phyloP scores from a whole-genome alignment of 1,140 invertebrate species.

The Aleiodes sp. region DNA sequence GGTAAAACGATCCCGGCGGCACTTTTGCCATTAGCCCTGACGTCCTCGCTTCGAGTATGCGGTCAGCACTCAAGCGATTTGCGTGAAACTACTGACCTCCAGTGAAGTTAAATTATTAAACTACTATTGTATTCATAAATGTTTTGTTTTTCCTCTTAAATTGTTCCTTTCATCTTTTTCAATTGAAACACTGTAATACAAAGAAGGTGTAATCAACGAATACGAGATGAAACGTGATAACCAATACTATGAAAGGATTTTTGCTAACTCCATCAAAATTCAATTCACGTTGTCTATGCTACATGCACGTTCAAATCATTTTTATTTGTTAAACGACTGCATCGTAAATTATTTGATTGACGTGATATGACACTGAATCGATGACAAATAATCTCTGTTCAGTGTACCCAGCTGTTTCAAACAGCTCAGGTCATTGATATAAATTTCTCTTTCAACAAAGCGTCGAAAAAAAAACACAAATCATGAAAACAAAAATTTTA shows the following conservation, averaged over 20 bases:
- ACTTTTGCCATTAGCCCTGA: constrained; percentile 38
- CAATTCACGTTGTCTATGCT: constrained; percentile 35
- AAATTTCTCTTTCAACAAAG: no score
- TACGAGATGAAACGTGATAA: not conserved
- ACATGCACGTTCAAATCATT: constrained; percentile 39
- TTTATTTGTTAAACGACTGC: constrained; percentile 36
- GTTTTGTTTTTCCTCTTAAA: not conserved
- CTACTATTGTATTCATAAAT: constrained; percentile 5
- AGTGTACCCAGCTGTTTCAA: no score
- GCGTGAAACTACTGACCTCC: constrained; percentile 11
- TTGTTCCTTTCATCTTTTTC: not conserved
- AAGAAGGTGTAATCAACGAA: not conserved
- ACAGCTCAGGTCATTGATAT: no score
- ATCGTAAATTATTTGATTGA: constrained; percentile 1
- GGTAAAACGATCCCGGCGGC: constrained; percentile 45
- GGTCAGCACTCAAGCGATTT: constrained; percentile 10
- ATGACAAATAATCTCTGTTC: constrained; percentile 32
- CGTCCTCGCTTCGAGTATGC: not conserved
- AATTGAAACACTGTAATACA: not conserved
- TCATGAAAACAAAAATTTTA: no score
- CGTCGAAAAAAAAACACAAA: no score
- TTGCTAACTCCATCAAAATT: constrained; percentile 49
- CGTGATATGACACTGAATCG: constrained; percentile 18
- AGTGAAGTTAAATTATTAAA: not conserved
- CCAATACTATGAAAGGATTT: no score